These are phyloP conservation scores for Eilema sororculum DNA, from an alignment of 2,888 invertebrate genomes.

Conservation along the genomic window DNA sequence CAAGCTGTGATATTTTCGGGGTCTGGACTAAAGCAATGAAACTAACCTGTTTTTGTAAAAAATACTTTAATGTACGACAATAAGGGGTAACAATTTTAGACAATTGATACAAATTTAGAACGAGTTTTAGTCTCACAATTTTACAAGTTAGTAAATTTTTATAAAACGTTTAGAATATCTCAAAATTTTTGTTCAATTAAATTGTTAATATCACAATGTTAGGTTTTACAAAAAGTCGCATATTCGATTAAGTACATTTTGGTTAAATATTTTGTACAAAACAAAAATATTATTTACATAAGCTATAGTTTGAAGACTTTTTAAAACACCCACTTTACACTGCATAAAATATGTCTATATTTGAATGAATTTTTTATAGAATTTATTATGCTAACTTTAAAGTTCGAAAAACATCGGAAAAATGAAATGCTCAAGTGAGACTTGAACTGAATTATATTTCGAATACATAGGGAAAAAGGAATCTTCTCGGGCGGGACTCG, in stretches of 20 bases:
- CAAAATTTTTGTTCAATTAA: slow-evolving; percentile 31
- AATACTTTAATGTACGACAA: slow-evolving; percentile 70
- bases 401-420: too few relatives aligned
- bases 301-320: slow-evolving; percentile 45
- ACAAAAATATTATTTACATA: slow-evolving; percentile 39
- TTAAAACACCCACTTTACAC: slow-evolving; percentile 33
- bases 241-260: slow-evolving; percentile 48
- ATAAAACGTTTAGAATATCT: slow-evolving; percentile 35
- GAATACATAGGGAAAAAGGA: too few relatives aligned
- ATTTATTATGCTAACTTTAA: too few relatives aligned
- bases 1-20: slow-evolving; percentile 40
- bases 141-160: slow-evolving; percentile 42
- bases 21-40: slow-evolving; percentile 85
- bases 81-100: slow-evolving; percentile 55
- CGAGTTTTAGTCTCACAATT: slow-evolving; percentile 43
- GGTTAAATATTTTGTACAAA: slow-evolving; percentile 44
- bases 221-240: slow-evolving; percentile 43
- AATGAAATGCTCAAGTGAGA: too few relatives aligned
- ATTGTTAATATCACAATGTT: slow-evolving; percentile 54
- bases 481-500: too few relatives aligned
- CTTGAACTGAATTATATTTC: too few relatives aligned
- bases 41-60: slow-evolving; percentile 66
- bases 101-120: slow-evolving; percentile 40
- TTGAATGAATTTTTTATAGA: too few relatives aligned
- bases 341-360: too few relatives aligned